A percentile compares a stretch with the other conserved stretches of the same genome.
Conservation (phyloP, 2,888 invertebrate species). For the Sinohyriopsis cumingii region DNA sequence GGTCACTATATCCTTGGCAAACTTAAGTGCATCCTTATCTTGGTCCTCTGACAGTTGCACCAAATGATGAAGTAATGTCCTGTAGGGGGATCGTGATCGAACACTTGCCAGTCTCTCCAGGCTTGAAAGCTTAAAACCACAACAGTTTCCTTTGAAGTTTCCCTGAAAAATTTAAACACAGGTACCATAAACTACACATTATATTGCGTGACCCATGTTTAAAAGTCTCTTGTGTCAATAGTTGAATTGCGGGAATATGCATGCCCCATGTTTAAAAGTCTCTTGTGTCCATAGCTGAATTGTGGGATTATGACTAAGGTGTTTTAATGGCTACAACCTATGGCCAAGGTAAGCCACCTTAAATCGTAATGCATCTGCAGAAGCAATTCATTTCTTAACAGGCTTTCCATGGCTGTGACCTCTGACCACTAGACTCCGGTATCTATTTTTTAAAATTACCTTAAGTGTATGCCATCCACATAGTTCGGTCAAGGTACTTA, state of each 20-base stretch:
- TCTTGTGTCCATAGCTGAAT: background rate
- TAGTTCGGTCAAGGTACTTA: too few species aligned
- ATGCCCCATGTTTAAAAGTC: too few species aligned
- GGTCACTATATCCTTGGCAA: conserved; percentile 85
- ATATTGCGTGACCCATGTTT: background rate
- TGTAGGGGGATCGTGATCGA: conserved; percentile 70
- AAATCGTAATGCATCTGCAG: too few species aligned
- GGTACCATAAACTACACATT: background rate
- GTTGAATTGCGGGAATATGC: background rate
- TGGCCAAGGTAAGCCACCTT: too few species aligned
- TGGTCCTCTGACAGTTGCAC: conserved; percentile 79
- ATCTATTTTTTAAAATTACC: too few species aligned
- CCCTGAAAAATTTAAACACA: conserved; percentile 59
- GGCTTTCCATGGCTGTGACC: too few species aligned
- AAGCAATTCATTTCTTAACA: too few species aligned
- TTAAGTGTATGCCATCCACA: too few species aligned
- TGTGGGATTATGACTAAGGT: too few species aligned
- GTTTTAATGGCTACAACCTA: too few species aligned
- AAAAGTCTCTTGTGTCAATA: too few species aligned
- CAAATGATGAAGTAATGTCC: conserved; percentile 72
- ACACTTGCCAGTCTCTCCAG: conserved; percentile 71
- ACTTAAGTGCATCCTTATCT: conserved; percentile 84
- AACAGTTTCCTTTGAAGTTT: conserved; percentile 73
- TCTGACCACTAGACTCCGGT: too few species aligned
- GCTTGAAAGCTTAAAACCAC: conserved; percentile 72